A percentile compares a stretch with the other conserved stretches of the same genome.
Evolutionary conservation across 2,113 vertebrate genomes (phyloP).

Genomic region (Ramphastos sulfuratus): DNA sequence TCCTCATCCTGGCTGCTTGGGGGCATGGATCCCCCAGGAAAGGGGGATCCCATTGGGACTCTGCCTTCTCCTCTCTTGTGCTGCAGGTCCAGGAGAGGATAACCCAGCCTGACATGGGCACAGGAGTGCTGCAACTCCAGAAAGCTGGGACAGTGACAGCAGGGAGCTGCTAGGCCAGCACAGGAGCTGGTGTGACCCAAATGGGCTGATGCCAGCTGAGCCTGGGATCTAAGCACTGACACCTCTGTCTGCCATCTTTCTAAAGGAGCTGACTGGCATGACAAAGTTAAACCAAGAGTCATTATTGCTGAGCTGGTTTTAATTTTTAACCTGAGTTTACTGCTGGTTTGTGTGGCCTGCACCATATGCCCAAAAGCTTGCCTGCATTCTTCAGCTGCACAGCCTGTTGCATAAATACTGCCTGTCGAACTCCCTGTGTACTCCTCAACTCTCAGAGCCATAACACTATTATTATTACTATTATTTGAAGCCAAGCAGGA

Average conservation of each 20-base stretch:
- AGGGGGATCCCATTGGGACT: not conserved
- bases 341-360: not conserved
- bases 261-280: not conserved
- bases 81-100: not conserved
- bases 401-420: not conserved
- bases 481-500: not conserved
- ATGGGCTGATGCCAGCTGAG: not conserved
- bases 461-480: not conserved
- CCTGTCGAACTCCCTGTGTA: not conserved
- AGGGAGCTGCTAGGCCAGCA: too few relatives aligned
- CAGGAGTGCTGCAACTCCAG: accelerated
- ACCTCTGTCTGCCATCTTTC: not conserved
- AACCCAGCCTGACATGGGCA: not conserved
- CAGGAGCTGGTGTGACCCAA: not conserved
- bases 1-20: not conserved
- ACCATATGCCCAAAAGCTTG: not conserved
- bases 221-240: not conserved
- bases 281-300: not conserved
- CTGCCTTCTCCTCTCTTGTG: not conserved
- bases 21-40: not conserved
- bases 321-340: not conserved
- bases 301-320: not conserved
- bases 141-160: not conserved
- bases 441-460: not conserved
- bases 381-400: not conserved